Percentiles rank a stretch among this genome's conserved stretches.
These are phyloP conservation scores for Craterocephalus amniculus DNA, from an alignment of 2,797 vertebrate species.

Conservation along the genomic window DNA sequence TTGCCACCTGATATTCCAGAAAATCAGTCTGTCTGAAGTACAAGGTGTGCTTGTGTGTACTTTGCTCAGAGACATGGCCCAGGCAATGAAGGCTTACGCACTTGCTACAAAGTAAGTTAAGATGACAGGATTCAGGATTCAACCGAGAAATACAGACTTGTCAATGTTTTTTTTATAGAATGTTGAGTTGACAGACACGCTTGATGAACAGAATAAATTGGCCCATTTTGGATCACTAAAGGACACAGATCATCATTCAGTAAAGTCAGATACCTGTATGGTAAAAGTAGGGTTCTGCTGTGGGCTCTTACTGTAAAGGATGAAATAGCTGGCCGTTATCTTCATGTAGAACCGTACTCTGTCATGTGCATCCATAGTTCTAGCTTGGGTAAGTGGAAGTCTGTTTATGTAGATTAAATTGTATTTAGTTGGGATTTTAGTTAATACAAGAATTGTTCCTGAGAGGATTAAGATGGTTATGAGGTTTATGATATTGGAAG, in stretches of 20 bases:
- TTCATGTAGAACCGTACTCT: not conserved
- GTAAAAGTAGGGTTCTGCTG: not conserved
- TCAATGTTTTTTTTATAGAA: not conserved
- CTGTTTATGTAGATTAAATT: too few relatives aligned
- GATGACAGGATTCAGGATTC: not conserved
- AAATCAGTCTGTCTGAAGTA: not conserved
- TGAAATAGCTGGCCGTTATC: not conserved
- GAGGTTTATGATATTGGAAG: not conserved
- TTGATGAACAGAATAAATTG: not conserved
- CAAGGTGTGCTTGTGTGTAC: constrained; percentile 9
- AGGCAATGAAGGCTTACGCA: not conserved
- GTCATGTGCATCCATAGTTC: too few relatives aligned
- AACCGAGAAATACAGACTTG: not conserved
- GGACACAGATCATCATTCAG: not conserved
- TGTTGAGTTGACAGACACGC: not conserved
- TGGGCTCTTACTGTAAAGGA: not conserved
- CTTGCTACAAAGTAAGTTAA: not conserved
- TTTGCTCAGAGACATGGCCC: constrained; percentile 1
- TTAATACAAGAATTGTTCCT: not conserved
- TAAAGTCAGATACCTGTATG: not conserved
- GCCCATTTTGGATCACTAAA: not conserved
- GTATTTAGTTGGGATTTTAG: not conserved
- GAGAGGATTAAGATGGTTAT: not conserved
- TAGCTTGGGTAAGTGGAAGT: not conserved
- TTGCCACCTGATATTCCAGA: not conserved